phyloP scores from a whole-genome alignment of 2,888 invertebrate species.

The Strigamia transsilvanica region DNA sequence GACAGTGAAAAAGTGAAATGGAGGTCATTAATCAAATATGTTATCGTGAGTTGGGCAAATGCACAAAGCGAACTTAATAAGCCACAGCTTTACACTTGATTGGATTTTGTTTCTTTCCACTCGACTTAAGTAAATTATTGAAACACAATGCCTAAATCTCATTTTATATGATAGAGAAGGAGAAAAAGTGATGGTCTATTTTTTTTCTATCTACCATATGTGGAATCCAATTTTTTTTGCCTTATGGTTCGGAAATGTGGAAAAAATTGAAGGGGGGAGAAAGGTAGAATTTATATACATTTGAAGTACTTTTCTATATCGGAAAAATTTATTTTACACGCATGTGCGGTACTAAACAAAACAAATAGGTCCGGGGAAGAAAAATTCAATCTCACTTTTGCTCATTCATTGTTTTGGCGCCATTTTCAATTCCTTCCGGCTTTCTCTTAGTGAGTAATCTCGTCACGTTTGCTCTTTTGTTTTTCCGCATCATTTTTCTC shows the following conservation, averaged over 20 bases:
- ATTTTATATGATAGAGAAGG: neutral
- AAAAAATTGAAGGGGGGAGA: neutral
- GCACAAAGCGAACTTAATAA: neutral
- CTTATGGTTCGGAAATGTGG: too few relatives aligned
- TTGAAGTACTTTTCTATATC: neutral
- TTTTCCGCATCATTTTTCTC: conserved; percentile 49
- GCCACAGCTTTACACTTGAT: conserved; percentile 44
- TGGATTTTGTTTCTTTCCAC: conserved; percentile 27
- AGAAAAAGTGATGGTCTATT: neutral
- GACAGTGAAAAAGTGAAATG: neutral
- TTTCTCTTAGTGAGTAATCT: conserved; percentile 40
- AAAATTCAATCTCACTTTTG: conserved; percentile 23
- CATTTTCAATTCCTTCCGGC: conserved; percentile 47
- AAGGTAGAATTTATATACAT: too few relatives aligned
- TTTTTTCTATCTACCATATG: neutral
- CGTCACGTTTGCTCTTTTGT: conserved; percentile 48
- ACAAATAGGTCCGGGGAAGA: neutral
- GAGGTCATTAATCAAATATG: conserved; percentile 45
- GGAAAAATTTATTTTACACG: neutral
- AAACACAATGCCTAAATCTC: neutral
- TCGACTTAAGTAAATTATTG: conserved; percentile 48
- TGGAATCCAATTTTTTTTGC: too few relatives aligned
- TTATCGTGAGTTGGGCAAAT: conserved; percentile 40
- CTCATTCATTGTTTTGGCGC: conserved; percentile 35
- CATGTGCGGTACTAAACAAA: neutral